phyloP scores from a whole-genome alignment of 2,797 vertebrate genomes.

The Hydrophis major region DNA sequence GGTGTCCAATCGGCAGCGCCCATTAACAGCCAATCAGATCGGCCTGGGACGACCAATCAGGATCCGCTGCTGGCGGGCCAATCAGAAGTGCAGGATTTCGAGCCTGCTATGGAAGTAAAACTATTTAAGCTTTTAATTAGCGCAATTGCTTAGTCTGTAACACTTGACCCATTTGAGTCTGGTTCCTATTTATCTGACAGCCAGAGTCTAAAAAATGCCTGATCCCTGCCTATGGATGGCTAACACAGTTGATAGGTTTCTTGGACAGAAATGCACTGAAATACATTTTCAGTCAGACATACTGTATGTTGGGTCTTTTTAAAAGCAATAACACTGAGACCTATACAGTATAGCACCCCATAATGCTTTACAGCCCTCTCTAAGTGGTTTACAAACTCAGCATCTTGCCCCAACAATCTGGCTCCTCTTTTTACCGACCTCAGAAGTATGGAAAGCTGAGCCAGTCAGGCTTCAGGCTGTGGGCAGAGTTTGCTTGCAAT shows the following conservation, averaged over 20 bases:
- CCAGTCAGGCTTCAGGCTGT: neutral
- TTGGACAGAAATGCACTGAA: neutral
- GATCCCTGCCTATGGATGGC: neutral
- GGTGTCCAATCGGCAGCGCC: too few species aligned
- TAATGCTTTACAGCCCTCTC: neutral
- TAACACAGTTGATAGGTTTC: neutral
- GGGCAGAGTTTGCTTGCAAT: neutral
- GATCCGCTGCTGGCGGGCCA: too few species aligned
- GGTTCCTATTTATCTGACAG: neutral
- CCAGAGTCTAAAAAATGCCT: neutral
- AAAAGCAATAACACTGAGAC: neutral
- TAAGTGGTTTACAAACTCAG: neutral
- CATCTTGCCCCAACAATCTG: neutral
- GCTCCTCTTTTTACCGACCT: neutral
- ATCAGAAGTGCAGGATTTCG: too few species aligned
- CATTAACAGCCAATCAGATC: too few species aligned
- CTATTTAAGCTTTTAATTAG: too few species aligned
- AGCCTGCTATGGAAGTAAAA: too few species aligned
- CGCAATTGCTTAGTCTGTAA: too few species aligned
- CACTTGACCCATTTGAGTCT: neutral
- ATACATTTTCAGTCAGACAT: neutral
- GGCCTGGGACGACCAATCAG: too few species aligned
- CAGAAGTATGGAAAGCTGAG: neutral
- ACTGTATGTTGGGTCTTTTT: neutral
- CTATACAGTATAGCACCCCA: neutral